Conservation (phyloP, 1,140 invertebrate species). For the Lepidostoma basale region DNA sequence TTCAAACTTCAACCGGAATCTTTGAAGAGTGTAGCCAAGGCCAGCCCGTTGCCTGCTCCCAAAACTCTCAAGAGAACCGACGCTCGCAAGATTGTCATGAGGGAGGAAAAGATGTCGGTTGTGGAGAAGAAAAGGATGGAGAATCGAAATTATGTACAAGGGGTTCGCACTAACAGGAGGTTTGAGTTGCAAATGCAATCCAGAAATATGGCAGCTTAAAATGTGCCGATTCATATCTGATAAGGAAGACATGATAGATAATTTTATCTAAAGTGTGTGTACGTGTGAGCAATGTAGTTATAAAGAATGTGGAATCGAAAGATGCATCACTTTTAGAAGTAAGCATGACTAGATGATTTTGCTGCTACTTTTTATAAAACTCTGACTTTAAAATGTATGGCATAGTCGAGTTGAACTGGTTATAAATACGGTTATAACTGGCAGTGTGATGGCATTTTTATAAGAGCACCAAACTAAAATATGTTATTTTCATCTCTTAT, state of each 20-base stretch:
- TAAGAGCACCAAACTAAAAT: too few relatives aligned
- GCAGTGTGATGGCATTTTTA: too few relatives aligned
- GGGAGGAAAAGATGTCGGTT: conserved; percentile 50
- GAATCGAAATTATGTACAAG: conserved; percentile 60
- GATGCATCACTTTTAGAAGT: too few relatives aligned
- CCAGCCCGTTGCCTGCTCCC: conserved; percentile 43
- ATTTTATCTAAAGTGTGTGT: not conserved
- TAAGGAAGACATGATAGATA: not conserved
- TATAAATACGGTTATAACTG: too few relatives aligned
- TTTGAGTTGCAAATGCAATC: conserved; percentile 69
- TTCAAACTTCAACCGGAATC: conserved; percentile 50
- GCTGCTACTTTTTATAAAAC: too few relatives aligned
- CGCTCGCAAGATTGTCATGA: conserved; percentile 51
- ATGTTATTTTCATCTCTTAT: too few relatives aligned
- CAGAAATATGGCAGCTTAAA: conserved; percentile 48
- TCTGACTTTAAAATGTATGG: too few relatives aligned
- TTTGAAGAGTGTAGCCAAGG: conserved; percentile 26
- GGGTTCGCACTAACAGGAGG: conserved; percentile 68
- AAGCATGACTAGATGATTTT: too few relatives aligned
- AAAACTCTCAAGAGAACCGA: conserved; percentile 48
- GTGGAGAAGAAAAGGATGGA: conserved; percentile 53
- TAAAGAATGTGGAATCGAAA: too few relatives aligned
- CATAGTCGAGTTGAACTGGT: too few relatives aligned
- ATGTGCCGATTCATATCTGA: too few relatives aligned
- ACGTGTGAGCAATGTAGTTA: not conserved